Conservation (phyloP, 2,797 vertebrate genomes). For the Gallinago nigripennis region DNA sequence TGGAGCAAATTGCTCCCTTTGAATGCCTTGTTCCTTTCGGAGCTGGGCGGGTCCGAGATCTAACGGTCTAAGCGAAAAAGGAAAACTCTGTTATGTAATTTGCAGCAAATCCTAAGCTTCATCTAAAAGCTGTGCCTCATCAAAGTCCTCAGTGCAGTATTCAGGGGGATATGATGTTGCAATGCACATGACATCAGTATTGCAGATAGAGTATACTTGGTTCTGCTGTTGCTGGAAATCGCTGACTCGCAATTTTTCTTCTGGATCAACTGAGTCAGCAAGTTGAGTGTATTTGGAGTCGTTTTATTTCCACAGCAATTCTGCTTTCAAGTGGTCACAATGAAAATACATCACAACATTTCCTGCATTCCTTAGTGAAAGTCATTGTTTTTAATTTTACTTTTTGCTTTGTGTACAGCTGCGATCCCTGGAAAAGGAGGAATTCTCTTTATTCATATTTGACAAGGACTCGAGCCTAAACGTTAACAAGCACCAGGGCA, state of each 20-base stretch:
- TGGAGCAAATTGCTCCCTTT: not conserved
- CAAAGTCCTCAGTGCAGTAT: not conserved
- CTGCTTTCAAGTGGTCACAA: constrained; percentile 47
- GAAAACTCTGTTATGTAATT: not conserved
- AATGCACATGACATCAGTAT: constrained; percentile 24
- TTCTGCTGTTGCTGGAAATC: constrained; percentile 16
- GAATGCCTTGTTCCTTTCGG: not conserved
- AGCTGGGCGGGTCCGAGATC: not conserved
- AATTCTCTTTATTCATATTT: not conserved
- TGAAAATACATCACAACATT: constrained; percentile 38
- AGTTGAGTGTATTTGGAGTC: not conserved
- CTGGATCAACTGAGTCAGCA: constrained; percentile 47
- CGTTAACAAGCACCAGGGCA: not conserved
- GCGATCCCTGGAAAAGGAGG: not conserved
- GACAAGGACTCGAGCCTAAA: not conserved
- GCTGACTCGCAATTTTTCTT: constrained; percentile 19
- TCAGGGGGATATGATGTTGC: not conserved
- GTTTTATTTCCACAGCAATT: constrained; percentile 30
- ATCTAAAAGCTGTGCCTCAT: constrained; percentile 1
- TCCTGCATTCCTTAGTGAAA: constrained; percentile 36
- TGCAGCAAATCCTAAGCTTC: not conserved
- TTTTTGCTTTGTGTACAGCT: not conserved
- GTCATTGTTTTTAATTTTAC: not conserved
- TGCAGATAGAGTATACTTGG: not conserved
- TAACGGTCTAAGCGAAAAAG: not conserved